These are phyloP conservation scores for Quadriops clusia DNA, from an alignment of 2,888 invertebrate genomes.

Conservation along the genomic window DNA sequence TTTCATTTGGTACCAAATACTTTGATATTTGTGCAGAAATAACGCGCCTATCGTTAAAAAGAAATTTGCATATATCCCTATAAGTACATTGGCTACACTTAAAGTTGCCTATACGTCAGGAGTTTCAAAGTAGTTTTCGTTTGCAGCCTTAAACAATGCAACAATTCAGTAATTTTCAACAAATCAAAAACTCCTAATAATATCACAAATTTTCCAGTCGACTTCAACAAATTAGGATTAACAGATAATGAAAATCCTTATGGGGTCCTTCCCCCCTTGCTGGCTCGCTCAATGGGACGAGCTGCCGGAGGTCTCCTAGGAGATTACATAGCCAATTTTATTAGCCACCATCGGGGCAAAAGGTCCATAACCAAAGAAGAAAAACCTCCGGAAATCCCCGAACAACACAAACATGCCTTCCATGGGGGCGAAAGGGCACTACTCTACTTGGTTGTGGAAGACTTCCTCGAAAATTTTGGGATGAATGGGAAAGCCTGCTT, in stretches of 20 bases:
- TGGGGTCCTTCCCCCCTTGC: slow-evolving; percentile 64
- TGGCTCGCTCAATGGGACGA: slow-evolving; percentile 64
- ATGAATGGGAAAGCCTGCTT: slow-evolving; percentile 73
- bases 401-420: slow-evolving; percentile 41
- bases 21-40: no score
- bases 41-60: no score
- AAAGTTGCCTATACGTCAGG: no score
- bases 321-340: slow-evolving; percentile 60
- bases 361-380: slow-evolving; percentile 13
- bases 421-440: slow-evolving; percentile 77
- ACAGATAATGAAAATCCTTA: slow-evolving; percentile 85
- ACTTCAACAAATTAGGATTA: slow-evolving; percentile 72
- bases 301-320: slow-evolving; percentile 58
- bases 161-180: neutral
- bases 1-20: no score
- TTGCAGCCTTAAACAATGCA: slow-evolving; percentile 3
- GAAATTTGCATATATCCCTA: no score
- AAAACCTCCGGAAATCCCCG: slow-evolving; percentile 33
- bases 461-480: slow-evolving; percentile 68
- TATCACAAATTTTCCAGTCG: slow-evolving; percentile 45
- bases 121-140: no score
- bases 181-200: neutral
- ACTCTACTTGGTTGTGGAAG: slow-evolving; percentile 66
- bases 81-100: no score
- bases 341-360: slow-evolving; percentile 45